A percentile compares a stretch with the other conserved stretches of the same genome.
Evolutionary conservation across 2,797 vertebrate species (phyloP).

Genomic region (Hephaestus fuliginosus): DNA sequence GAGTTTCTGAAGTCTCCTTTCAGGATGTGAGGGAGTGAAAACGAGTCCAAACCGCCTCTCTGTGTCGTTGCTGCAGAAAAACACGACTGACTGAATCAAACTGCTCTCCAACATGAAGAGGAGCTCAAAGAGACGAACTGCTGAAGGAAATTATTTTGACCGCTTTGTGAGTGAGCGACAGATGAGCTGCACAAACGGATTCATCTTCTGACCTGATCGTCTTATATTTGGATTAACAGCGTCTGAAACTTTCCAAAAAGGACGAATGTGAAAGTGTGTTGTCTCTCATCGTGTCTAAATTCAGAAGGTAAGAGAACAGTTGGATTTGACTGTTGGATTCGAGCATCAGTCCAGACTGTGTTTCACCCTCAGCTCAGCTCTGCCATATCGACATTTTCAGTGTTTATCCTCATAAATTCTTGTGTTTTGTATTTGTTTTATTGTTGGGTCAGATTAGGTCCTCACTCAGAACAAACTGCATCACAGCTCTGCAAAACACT

Average conservation of each 20-base stretch:
- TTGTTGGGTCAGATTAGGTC: not conserved
- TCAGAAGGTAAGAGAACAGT: not conserved
- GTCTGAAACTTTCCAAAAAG: not conserved
- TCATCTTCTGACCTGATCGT: not conserved
- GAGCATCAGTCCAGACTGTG: not conserved
- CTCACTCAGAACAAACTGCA: not conserved
- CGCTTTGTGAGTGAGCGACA: not conserved
- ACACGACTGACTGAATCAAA: no score
- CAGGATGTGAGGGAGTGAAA: no score
- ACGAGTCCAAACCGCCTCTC: no score
- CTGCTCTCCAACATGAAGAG: no score
- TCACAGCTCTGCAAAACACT: not conserved
- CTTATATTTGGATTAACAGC: not conserved
- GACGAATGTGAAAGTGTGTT: not conserved
- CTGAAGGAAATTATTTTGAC: no score
- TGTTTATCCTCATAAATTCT: not conserved
- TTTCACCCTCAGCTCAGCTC: no score
- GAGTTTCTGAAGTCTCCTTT: not conserved
- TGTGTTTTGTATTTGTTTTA: not conserved
- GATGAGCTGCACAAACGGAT: not conserved
- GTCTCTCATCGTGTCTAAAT: no score
- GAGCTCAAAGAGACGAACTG: no score
- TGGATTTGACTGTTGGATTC: not conserved
- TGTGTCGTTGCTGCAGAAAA: no score
- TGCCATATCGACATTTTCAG: not conserved